Percentiles rank a stretch among this genome's conserved stretches.
Evolutionary conservation across 2,113 vertebrate genomes (phyloP).

Genomic region (Uria lomvia): DNA sequence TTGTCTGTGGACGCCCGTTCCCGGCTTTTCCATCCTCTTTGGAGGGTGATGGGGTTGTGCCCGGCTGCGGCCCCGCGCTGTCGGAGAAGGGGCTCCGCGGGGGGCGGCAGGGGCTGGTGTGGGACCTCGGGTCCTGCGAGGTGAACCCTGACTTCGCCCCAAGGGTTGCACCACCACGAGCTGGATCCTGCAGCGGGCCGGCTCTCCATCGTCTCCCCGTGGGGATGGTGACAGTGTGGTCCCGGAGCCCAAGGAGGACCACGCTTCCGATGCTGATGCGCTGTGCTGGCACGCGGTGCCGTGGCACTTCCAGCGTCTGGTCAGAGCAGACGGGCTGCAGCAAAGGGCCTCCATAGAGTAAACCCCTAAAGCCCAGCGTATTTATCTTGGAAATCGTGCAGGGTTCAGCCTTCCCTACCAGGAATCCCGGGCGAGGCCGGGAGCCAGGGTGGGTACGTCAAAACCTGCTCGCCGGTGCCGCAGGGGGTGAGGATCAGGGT

Average conservation of each 20-base stretch:
- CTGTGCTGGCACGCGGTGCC: background rate
- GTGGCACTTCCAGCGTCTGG: background rate
- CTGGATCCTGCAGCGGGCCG: background rate
- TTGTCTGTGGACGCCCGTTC: accelerated
- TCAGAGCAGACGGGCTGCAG: background rate
- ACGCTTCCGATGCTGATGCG: accelerated
- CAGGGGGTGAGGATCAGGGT: background rate
- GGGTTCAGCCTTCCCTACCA: background rate
- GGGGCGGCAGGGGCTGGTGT: background rate
- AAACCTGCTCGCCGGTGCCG: background rate
- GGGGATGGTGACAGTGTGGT: accelerated
- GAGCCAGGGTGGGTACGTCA: background rate
- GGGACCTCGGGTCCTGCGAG: background rate
- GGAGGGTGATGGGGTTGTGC: background rate
- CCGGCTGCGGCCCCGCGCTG: accelerated
- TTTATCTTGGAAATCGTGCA: background rate
- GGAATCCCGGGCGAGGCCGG: background rate
- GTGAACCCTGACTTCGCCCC: accelerated
- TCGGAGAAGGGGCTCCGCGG: background rate
- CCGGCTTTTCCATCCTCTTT: background rate
- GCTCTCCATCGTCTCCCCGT: accelerated
- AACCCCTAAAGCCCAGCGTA: background rate
- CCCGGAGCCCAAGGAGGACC: accelerated
- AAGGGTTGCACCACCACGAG: accelerated
- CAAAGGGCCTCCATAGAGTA: background rate